phyloP scores from a whole-genome alignment of 1,140 invertebrate genomes.

The Marisa cornuarietis region DNA sequence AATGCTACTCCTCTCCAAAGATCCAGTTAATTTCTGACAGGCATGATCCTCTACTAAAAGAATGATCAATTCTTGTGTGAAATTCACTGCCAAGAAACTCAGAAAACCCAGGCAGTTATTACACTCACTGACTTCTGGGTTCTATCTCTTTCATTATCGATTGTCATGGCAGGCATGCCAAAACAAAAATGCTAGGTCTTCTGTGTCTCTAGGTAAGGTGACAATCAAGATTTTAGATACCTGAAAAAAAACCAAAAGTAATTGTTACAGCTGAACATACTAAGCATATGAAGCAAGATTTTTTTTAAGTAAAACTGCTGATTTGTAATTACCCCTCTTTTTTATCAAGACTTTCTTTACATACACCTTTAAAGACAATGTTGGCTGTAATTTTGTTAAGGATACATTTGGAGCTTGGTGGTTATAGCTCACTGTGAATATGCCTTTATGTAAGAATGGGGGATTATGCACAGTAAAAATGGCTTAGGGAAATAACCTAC shows the following conservation, averaged over 20 bases:
- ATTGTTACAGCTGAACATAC: not conserved
- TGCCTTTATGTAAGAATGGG: too few species aligned
- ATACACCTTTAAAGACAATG: too few species aligned
- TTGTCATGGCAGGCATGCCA: not conserved
- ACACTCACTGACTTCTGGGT: not conserved
- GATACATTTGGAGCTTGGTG: too few species aligned
- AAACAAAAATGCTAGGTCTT: slow-evolving; percentile 2
- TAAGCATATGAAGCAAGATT: not conserved
- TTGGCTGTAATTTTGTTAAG: too few species aligned
- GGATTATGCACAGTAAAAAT: too few species aligned
- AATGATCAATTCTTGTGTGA: not conserved
- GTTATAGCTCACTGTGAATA: too few species aligned
- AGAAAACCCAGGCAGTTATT: not conserved
- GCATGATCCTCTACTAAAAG: not conserved
- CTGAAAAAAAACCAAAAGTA: not conserved
- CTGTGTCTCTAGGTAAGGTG: slow-evolving; percentile 10
- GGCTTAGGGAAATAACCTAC: too few species aligned
- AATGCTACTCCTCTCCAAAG: not conserved
- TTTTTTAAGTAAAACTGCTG: not conserved
- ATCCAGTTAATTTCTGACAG: not conserved
- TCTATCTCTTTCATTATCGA: not conserved
- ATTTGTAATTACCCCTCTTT: not conserved
- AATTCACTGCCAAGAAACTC: not conserved
- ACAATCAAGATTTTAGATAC: slow-evolving; percentile 21
- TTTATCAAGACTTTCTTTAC: too few species aligned